phyloP scores from a whole-genome alignment of 30 jellyfish, hydroid and myxozoan species.

The Phacellophora camtschatica region DNA sequence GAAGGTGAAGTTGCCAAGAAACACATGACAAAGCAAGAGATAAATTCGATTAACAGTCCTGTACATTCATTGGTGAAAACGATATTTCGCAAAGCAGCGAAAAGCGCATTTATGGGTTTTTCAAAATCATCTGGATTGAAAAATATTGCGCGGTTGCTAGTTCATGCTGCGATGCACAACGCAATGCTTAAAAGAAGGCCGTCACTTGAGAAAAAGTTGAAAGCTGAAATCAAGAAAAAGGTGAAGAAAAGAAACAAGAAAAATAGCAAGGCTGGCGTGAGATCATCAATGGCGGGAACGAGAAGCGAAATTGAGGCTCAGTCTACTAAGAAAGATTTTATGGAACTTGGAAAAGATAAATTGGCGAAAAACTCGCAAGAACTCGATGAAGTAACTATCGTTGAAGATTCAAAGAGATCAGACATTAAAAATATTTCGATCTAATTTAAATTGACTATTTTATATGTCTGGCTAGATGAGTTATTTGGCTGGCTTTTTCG shows the following conservation, averaged over 20 bases:
- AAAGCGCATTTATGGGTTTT: conserved; percentile 2
- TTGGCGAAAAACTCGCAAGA: neutral
- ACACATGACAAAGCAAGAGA: conserved; percentile 31
- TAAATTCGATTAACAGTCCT: conserved; percentile 3
- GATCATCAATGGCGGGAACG: neutral
- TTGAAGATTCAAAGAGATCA: neutral
- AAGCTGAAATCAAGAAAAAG: neutral
- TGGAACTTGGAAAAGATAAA: conserved; percentile 33
- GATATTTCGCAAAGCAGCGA: conserved; percentile 38
- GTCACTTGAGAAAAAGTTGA: neutral
- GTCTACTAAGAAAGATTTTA: neutral
- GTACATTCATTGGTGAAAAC: conserved; percentile 27
- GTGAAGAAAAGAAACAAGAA: conserved; percentile 25
- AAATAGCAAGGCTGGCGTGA: neutral
- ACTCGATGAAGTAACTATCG: neutral
- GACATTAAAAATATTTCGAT: neutral
- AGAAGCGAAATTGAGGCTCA: neutral
- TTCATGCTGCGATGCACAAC: conserved; percentile 40
- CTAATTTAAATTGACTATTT: too few species aligned
- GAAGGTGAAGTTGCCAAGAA: conserved; percentile 28
- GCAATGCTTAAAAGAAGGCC: conserved; percentile 36
- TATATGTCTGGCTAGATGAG: too few species aligned
- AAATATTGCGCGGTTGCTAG: conserved; percentile 29
- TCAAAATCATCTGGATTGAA: conserved; percentile 16
- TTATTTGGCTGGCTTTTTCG: too few species aligned